A percentile compares a stretch with the other conserved stretches of the same genome.
phyloP scores from a whole-genome alignment of 1,140 invertebrate species.

The Cydia strobilella region DNA sequence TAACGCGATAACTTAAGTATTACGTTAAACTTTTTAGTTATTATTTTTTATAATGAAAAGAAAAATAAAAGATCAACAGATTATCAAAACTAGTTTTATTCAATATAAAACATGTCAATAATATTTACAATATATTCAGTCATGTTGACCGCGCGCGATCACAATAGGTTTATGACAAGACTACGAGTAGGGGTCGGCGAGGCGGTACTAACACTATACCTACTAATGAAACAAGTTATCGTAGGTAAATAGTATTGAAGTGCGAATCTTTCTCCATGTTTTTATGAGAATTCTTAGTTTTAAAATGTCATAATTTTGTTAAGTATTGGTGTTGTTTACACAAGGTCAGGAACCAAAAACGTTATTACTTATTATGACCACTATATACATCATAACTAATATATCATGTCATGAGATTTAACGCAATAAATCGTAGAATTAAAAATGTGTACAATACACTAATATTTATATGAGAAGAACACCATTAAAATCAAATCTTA shows the following conservation, averaged over 20 bases:
- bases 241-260: slow-evolving; percentile 7
- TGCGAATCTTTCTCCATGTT: neutral
- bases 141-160: slow-evolving; percentile 50
- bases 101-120: slow-evolving; percentile 68
- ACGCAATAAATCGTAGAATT: too few species aligned
- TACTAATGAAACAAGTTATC: slow-evolving; percentile 6
- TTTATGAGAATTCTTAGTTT: neutral
- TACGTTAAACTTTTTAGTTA: slow-evolving; percentile 1
- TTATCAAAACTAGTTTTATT: slow-evolving; percentile 71
- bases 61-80: slow-evolving; percentile 34
- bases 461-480: too few species aligned
- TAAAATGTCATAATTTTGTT: too few species aligned
- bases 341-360: too few species aligned
- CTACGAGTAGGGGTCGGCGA: neutral
- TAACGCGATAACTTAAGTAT: slow-evolving; percentile 13
- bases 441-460: too few species aligned
- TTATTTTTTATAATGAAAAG: slow-evolving; percentile 24
- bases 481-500: too few species aligned
- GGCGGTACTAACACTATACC: neutral
- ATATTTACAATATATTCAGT: slow-evolving; percentile 79
- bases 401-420: too few species aligned
- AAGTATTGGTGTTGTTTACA: too few species aligned
- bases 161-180: slow-evolving; percentile 36
- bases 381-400: too few species aligned
- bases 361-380: too few species aligned